Conservation (phyloP, 2,113 vertebrate genomes). For the Monopterus albus region DNA sequence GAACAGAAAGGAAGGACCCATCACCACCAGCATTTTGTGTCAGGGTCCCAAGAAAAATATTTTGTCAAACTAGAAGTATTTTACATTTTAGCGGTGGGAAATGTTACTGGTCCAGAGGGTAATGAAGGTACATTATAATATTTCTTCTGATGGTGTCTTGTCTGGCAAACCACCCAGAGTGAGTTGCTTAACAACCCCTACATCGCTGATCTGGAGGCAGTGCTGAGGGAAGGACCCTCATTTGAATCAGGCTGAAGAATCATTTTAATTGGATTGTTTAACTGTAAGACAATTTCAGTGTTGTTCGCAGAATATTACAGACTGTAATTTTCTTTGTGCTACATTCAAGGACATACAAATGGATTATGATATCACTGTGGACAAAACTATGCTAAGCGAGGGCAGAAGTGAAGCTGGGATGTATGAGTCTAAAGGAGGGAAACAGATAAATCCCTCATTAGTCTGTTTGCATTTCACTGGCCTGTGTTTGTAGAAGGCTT, state of each 20-base stretch:
- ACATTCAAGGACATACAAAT: conserved; percentile 73
- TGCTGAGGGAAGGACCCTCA: conserved; percentile 41
- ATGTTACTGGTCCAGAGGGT: conserved; percentile 48
- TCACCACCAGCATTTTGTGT: no score
- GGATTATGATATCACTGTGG: conserved; percentile 69
- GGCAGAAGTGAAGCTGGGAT: conserved; percentile 53
- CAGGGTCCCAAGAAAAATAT: conserved; percentile 18
- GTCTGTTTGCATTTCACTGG: conserved; percentile 67
- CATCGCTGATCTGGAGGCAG: conserved; percentile 42
- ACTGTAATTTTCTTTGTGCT: conserved; percentile 56
- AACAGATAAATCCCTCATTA: conserved; percentile 75
- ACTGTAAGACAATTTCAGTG: conserved; percentile 53
- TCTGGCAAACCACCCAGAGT: conserved; percentile 49
- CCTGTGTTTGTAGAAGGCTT: conserved; percentile 70
- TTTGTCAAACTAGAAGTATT: conserved; percentile 45
- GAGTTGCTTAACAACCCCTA: conserved; percentile 48
- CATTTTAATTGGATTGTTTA: conserved; percentile 77
- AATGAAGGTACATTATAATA: conserved; percentile 60
- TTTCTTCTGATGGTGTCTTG: conserved; percentile 56
- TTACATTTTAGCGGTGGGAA: conserved; percentile 57
- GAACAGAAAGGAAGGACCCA: no score
- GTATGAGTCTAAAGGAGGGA: conserved; percentile 50
- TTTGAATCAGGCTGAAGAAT: conserved; percentile 58
- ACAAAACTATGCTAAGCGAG: conserved; percentile 70
- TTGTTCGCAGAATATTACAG: conserved; percentile 54